A percentile compares a stretch with the other conserved stretches of the same genome.
Evolutionary conservation across 1,140 invertebrate genomes (phyloP).

Genomic region (Scylla paramamosain): DNA sequence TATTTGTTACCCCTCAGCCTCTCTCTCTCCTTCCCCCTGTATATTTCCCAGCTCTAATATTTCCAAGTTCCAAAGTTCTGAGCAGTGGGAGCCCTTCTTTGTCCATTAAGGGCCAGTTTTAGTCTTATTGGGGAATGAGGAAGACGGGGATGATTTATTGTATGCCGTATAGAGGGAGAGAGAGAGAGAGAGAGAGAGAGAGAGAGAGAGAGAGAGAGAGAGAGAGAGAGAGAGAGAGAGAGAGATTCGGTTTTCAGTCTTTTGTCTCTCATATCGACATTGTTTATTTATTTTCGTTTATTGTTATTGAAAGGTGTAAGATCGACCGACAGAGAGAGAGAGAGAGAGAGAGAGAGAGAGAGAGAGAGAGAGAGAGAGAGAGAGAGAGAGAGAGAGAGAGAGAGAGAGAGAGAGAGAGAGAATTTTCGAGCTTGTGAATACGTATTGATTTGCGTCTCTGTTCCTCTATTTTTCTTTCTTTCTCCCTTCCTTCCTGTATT

Average conservation of each 20-base stretch:
- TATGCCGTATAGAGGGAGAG: not conserved
- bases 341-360: not conserved
- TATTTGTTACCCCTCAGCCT: too few species aligned
- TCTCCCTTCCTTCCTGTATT: too few species aligned
- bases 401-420: too few species aligned
- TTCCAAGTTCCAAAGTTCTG: not conserved
- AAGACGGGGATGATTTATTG: not conserved
- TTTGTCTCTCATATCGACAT: too few species aligned
- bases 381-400: not conserved
- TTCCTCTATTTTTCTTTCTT: too few species aligned
- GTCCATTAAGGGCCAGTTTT: not conserved
- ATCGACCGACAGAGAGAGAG: not conserved
- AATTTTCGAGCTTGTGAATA: too few species aligned
- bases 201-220: conserved; percentile 33
- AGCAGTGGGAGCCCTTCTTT: not conserved
- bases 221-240: conserved; percentile 36
- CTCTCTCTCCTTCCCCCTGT: too few species aligned
- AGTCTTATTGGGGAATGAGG: not conserved
- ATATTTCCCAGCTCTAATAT: not conserved
- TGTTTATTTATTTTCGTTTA: too few species aligned
- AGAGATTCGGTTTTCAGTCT: not conserved
- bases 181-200: conserved; percentile 29
- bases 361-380: not conserved
- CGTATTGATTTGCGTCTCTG: too few species aligned
- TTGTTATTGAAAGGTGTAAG: too few species aligned